Evolutionary conservation across 2,113 vertebrate genomes (phyloP).

Genomic region (Pholis gunnellus): DNA sequence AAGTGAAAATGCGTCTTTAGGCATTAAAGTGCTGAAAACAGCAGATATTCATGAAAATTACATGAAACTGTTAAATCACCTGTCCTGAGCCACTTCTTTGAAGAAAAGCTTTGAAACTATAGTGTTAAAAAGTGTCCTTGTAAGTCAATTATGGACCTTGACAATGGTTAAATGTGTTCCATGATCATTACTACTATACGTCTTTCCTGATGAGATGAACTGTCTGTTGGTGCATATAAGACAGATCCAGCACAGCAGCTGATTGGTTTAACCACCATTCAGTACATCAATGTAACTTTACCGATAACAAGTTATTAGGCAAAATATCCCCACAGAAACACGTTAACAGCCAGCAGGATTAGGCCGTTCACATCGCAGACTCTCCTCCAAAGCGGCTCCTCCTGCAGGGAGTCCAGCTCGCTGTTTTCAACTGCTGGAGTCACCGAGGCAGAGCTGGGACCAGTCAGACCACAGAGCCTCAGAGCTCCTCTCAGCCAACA

Average conservation of each 20-base stretch:
- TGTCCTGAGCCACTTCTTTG: too few relatives aligned
- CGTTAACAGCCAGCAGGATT: conserved; percentile 86
- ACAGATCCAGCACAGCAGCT: background rate
- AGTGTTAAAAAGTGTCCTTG: background rate
- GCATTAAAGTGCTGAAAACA: too few relatives aligned
- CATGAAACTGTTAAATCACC: too few relatives aligned
- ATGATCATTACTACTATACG: too few relatives aligned
- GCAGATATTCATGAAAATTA: too few relatives aligned
- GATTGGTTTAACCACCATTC: background rate
- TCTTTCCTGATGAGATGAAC: too few relatives aligned
- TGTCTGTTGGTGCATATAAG: background rate
- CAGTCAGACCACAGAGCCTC: conserved; percentile 89
- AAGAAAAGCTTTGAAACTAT: too few relatives aligned
- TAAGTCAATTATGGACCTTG: background rate
- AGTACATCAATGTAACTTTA: background rate
- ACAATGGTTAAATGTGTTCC: background rate
- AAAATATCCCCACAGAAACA: conserved; percentile 95
- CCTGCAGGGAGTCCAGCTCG: conserved; percentile 86
- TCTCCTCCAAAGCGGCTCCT: conserved; percentile 86
- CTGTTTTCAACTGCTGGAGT: conserved; percentile 58
- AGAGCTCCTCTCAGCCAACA: conserved; percentile 80
- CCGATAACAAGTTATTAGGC: conserved; percentile 53
- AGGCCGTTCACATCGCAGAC: conserved; percentile 89
- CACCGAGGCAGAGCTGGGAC: background rate
- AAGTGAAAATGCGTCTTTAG: too few relatives aligned